Base-by-base conservation (phyloP, 2,888 invertebrate species). In the Aspidiotus rigidus region DNA sequence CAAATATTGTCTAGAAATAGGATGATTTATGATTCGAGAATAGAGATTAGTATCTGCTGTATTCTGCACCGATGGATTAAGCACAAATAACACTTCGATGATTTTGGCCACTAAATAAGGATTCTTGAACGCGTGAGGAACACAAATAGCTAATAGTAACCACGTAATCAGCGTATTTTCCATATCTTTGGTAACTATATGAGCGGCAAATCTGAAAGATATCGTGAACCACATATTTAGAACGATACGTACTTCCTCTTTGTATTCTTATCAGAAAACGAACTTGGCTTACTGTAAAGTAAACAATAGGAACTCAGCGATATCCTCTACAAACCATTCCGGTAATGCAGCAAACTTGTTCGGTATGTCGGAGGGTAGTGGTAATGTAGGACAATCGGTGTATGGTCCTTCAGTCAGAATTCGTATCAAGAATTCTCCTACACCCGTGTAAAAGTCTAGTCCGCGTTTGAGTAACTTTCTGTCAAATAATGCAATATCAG, bases 271-370 rank as follows among this genome's bases (percentile, higher is more conserved):
- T 1, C 1, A 3, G 28, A 42, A 55, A 60, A 70, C 53, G 28
- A 70, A 71, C 49, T 49, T 62, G 71, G 86, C 90, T 89, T 80
- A 93, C 92, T 93, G 93, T 76, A 96, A 84, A 6, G 90, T 86
- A 77, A 96, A 95, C 44, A 95, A 84, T 76, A 97, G 83, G 79
- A 97, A 93, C 79, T 98, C 97, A 11, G 97, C 94, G 74, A 97
- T 89, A 78, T 98, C 97, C 80, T 98, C 98, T 74, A 98, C 86
- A 79, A 94, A 93, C 90, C 95, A 97, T 81, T 98, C 97, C 55
- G 98, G 98, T 77, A 93, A 83, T 75, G 95, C 92, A 67, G 88
- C 86, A 82, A 96, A 97, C 74, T 87, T 83, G 74, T 84, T 82
- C 15, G 89, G 85, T 62, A 86, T 81, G 73, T 84, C 84, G 53